Evolutionary conservation across 2,113 vertebrate genomes (phyloP).

Genomic region (Leucopsar rothschildi): DNA sequence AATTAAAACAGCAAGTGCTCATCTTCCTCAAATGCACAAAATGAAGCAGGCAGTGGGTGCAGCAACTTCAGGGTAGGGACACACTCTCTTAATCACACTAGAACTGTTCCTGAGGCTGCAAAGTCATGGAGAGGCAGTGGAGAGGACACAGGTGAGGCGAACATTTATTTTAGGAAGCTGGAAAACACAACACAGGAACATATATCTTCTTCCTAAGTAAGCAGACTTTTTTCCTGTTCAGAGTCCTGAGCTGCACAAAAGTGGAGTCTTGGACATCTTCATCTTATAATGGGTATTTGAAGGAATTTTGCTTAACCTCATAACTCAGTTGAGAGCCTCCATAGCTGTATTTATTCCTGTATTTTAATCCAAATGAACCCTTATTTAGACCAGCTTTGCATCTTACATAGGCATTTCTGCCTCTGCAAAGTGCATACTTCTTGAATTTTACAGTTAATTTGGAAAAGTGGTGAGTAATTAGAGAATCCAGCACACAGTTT

Average conservation of each 20-base stretch:
- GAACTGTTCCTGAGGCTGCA: not conserved
- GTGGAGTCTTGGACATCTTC: not conserved
- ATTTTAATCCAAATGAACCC: not conserved
- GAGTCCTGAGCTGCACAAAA: not conserved
- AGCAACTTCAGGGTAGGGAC: not conserved
- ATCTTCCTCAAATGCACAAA: not conserved
- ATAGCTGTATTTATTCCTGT: not conserved
- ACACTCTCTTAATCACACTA: not conserved
- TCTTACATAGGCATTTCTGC: not conserved
- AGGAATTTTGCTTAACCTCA: not conserved
- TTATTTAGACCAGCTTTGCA: not conserved
- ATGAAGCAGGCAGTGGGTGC: not conserved
- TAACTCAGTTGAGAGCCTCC: not conserved
- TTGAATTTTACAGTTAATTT: not conserved
- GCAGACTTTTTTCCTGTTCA: not conserved
- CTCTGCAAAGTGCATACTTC: not conserved
- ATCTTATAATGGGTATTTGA: not conserved
- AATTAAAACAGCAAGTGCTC: not conserved
- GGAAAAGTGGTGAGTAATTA: not conserved
- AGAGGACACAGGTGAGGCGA: not conserved
- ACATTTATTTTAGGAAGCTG: not conserved
- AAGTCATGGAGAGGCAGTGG: not conserved
- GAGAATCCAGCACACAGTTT: not conserved
- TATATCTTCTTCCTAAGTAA: not conserved
- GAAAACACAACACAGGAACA: not conserved